A percentile compares a stretch with the other conserved stretches of the same genome.
Evolutionary conservation across 2,888 invertebrate species (phyloP).

Genomic region (Colletes collaris): DNA sequence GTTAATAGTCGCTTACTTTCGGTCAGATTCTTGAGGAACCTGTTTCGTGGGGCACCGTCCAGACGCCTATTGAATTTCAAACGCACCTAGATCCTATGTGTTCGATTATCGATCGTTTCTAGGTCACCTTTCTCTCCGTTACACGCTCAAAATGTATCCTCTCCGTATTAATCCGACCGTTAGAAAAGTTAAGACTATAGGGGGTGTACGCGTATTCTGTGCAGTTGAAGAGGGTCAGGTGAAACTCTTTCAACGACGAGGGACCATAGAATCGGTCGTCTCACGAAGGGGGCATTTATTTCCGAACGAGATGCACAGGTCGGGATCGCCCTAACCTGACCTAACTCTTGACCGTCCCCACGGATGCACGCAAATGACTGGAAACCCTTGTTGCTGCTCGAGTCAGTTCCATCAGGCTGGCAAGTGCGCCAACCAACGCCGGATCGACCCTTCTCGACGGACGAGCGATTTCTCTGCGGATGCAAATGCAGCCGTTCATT

Average conservation of each 20-base stretch:
- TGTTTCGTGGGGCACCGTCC: conserved; percentile 52
- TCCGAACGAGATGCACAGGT: conserved; percentile 45
- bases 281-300: conserved; percentile 46
- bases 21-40: conserved; percentile 66
- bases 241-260: conserved; percentile 57
- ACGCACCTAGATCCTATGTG: conserved; percentile 38
- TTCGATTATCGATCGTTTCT: conserved; percentile 52
- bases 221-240: conserved; percentile 67
- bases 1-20: conserved; percentile 72
- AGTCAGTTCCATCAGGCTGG: conserved; percentile 23
- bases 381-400: conserved; percentile 17
- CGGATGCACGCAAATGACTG: conserved; percentile 53
- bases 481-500: conserved; percentile 63
- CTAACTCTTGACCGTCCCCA: conserved; percentile 60
- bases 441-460: conserved; percentile 35
- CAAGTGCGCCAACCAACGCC: conserved; percentile 26
- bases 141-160: conserved; percentile 3
- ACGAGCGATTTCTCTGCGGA: conserved; percentile 62
- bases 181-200: conserved; percentile 51
- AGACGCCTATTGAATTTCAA: conserved; percentile 43
- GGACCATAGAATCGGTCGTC: conserved; percentile 21
- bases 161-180: neutral
- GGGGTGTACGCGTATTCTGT: conserved; percentile 17
- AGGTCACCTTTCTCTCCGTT: conserved; percentile 30
- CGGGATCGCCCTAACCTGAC: conserved; percentile 50